A percentile compares a stretch with the other conserved stretches of the same genome.
Conservation (phyloP, 2,797 vertebrate genomes). For the Spinibarbus caldwelli region DNA sequence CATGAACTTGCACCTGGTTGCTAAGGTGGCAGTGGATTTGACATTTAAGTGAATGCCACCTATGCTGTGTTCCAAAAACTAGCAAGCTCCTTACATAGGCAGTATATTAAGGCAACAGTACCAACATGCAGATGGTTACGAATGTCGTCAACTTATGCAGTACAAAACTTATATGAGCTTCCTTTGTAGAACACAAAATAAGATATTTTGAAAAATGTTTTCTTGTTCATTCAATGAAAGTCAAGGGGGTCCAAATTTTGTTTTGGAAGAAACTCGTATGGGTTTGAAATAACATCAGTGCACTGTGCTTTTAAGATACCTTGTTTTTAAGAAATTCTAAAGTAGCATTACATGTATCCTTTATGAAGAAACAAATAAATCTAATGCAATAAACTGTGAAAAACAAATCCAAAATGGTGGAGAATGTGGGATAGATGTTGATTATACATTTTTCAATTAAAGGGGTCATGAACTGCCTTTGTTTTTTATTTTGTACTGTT, state of each 20-base stretch:
- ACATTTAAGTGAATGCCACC: conserved; percentile 43
- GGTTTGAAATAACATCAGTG: background rate
- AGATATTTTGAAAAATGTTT: background rate
- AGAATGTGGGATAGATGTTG: background rate
- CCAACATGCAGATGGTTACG: background rate
- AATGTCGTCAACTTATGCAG: background rate
- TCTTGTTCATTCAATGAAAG: too few species aligned
- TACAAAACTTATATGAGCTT: background rate
- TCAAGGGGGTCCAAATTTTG: too few species aligned
- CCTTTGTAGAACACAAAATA: background rate
- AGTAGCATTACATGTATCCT: background rate
- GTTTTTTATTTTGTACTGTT: too few species aligned
- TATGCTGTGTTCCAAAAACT: background rate
- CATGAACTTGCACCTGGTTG: conserved; percentile 12
- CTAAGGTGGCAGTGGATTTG: conserved; percentile 25
- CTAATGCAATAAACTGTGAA: background rate
- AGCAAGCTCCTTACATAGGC: background rate
- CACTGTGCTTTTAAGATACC: too few species aligned
- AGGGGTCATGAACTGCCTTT: too few species aligned
- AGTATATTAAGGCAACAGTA: background rate
- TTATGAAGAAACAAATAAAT: background rate
- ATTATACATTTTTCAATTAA: background rate
- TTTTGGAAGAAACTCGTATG: too few species aligned
- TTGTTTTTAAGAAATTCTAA: background rate
- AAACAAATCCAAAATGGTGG: background rate